Base-by-base conservation (phyloP, 2,888 invertebrate genomes). In the Meliscaeva auricollis region DNA sequence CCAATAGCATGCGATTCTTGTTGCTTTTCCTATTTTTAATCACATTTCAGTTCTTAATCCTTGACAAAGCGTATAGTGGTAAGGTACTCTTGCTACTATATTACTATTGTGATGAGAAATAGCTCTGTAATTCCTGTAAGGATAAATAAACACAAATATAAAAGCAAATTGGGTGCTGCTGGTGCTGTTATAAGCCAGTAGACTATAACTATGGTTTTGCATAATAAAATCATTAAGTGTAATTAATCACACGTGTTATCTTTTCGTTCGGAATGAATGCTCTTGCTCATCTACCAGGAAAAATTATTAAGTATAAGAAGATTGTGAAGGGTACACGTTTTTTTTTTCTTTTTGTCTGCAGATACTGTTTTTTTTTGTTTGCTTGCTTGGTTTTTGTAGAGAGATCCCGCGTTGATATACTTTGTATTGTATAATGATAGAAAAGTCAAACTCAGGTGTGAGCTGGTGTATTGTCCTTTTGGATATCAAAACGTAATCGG, bases 201-300 rank as follows among this genome's bases (percentile, higher is more conserved):
- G 4, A 6, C 13, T 3, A 15, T 85, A 74, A 68, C 73, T 56
- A 68, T 81, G 85, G 85, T 81, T 85, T 85, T 85, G 85, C 85
- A 85, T 85, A 85, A 85, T 77, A 85, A 85, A 80, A 73, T 81
- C 81, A 85, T 85, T 85, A 85, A 68, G 85, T 72, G 81, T 81
- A 85, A 85, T 85, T 85, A 85, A 85, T 85, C 85, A 85, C 80
- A 73, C 66, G 81, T 64, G 81, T 77, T 85, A 85, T 85, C 81
- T 85, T 68, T 68, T 81, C 70, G 52, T 64, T 73, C 48, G 66
- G 17, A 79, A 79, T 79, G 79, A 79, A 69, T 74, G 85, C 74
- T 80, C 68, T 52, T 78, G 85, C 64, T 80, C 80, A 76, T 76
- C 84, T 72, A 52, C 58, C 46, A 35, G 46, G 32, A 46, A 64